phyloP scores from a whole-genome alignment of 2,888 invertebrate genomes.

The Tethea ocularis region DNA sequence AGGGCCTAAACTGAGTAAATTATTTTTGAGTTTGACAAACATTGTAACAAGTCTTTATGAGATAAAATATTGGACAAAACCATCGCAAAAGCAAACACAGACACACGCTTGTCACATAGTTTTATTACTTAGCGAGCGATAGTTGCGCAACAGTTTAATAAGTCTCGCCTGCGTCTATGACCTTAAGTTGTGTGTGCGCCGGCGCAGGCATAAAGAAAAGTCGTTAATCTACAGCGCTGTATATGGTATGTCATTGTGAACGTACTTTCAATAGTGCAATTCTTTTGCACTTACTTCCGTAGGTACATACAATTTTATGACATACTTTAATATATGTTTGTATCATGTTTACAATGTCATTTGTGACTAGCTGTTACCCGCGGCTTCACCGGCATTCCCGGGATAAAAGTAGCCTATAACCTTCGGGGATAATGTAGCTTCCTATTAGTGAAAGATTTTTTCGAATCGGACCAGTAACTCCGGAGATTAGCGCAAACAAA shows the following conservation, averaged over 20 bases:
- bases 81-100: neutral
- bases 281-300: neutral
- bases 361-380: too few relatives aligned
- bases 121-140: neutral
- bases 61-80: neutral
- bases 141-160: conserved; percentile 1
- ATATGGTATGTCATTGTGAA: neutral
- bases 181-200: neutral
- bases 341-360: too few relatives aligned
- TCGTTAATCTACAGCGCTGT: neutral
- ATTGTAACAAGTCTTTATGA: neutral
- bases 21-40: too few relatives aligned
- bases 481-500: too few relatives aligned
- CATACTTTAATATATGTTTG: neutral
- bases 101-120: neutral
- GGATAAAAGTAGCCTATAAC: too few relatives aligned
- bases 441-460: too few relatives aligned
- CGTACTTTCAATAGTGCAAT: neutral
- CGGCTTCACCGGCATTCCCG: too few relatives aligned
- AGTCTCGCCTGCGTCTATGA: neutral
- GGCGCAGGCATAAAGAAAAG: neutral
- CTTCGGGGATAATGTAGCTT: too few relatives aligned
- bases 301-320: neutral
- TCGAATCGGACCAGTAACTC: too few relatives aligned
- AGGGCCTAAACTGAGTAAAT: too few relatives aligned